Base-by-base conservation (phyloP, 1,140 invertebrate genomes). In the Lepidurus apus region DNA sequence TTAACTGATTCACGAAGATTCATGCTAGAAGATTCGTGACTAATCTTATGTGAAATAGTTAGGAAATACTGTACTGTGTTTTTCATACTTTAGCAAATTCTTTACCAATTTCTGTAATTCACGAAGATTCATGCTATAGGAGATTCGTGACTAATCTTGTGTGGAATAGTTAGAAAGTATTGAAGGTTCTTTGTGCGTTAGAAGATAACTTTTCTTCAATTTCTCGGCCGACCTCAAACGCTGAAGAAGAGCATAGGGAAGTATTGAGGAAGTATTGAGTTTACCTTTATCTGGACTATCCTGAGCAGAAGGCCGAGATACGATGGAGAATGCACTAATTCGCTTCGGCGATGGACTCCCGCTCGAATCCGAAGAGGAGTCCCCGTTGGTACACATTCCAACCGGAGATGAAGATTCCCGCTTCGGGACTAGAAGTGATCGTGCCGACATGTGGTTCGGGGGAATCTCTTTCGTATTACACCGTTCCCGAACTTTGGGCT, bases 261-360 rank as follows among this genome's bases (percentile, higher is more conserved):
- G 8, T 13, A 65, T 13, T 65, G n/a, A 65, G 21, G 17, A n/a
- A 7, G 53, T 65, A 9, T n/a, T 21, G 17, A 11, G 5, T 21
- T 65, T 65, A 65, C 53, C 53, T 65, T 65, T 65, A 21, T 65
- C 53, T 21, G 53, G 53, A 65, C 53, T 65, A 65, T 65, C 53
- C 53, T 65, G 53, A 65, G 53, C 17, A 65, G 53, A 7, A 65
- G 53, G 53, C 13, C 53, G 17, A 21, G 53, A 65, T 21, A 65
- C 53, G 53, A 65, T 65, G 7, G 53, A 65, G 21, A 65, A 65
- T 13, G 53, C 53, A 65, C 53, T 65, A 1, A 65, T 65, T 65
- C 53, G 8, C 21, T 65, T 65, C 53, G 53, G 53, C 17, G 53
- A 65, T 17, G 53, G 13, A 65, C 53, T 65, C 13, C 53, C 53